A percentile compares a stretch with the other conserved stretches of the same genome.
Evolutionary conservation across 2,113 vertebrate species (phyloP).

Genomic region (Scomber japonicus): DNA sequence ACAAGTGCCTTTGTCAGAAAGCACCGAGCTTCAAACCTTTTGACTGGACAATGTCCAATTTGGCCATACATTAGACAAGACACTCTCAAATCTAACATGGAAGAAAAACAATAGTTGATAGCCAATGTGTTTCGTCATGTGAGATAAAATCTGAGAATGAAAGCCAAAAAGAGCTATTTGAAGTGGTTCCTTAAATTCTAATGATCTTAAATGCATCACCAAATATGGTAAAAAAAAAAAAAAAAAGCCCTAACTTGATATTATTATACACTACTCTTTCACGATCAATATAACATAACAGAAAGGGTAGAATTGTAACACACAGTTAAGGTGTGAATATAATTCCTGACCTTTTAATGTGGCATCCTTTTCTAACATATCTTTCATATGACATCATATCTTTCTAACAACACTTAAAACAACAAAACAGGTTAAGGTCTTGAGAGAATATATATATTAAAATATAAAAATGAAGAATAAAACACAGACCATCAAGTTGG

Average conservation of each 20-base stretch:
- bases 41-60: not conserved
- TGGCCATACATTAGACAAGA: not conserved
- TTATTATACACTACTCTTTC: no score
- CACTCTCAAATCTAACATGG: not conserved
- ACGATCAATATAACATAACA: no score
- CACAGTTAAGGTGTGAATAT: no score
- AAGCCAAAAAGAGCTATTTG: not conserved
- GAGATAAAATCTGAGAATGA: conserved; percentile 3
- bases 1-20: not conserved
- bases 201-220: not conserved
- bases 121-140: not conserved
- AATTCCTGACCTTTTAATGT: no score
- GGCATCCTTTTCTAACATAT: not conserved
- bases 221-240: not conserved
- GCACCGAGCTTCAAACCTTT: conserved; percentile 2
- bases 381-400: no score
- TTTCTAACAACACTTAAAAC: not conserved
- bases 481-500: not conserved
- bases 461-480: not conserved
- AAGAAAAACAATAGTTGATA: not conserved
- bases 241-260: no score
- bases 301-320: no score
- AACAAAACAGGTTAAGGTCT: not conserved
- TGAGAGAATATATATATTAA: no score
- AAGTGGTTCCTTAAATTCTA: not conserved